Conservation (phyloP, 1,140 invertebrate species). For the Pseudomyrmex gracilis region DNA sequence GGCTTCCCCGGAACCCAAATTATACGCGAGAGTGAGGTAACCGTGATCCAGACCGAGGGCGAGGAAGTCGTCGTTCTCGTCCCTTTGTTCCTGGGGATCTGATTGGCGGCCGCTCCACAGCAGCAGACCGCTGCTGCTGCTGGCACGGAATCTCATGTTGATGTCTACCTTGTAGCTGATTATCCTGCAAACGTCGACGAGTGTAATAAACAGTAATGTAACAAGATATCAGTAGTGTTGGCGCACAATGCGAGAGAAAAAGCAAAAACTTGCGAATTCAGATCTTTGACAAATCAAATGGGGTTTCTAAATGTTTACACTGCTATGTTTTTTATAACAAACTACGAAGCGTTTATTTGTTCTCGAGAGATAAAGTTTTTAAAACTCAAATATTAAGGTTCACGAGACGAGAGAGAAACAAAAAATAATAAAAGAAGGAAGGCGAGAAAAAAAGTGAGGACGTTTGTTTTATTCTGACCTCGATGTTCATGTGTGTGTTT, state of each 20-base stretch:
- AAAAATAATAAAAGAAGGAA: too few relatives aligned
- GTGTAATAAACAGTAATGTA: neutral
- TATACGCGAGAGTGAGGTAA: conserved; percentile 89
- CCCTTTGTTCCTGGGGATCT: conserved; percentile 85
- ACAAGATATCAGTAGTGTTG: neutral
- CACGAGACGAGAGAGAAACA: too few relatives aligned
- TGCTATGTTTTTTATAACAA: too few relatives aligned
- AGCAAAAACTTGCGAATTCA: too few relatives aligned
- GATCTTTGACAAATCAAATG: too few relatives aligned
- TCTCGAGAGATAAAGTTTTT: too few relatives aligned
- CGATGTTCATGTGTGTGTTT: too few relatives aligned
- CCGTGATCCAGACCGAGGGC: conserved; percentile 94
- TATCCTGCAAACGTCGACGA: conserved; percentile 86
- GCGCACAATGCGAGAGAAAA: neutral
- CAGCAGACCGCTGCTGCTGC: conserved; percentile 91
- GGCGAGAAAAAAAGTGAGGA: too few relatives aligned
- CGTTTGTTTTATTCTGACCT: too few relatives aligned
- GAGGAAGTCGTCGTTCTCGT: conserved; percentile 91
- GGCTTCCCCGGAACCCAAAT: conserved; percentile 92
- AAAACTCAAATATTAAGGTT: too few relatives aligned
- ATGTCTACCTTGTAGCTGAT: conserved; percentile 92
- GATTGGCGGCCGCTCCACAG: conserved; percentile 94
- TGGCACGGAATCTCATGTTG: conserved; percentile 91
- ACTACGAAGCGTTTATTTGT: too few relatives aligned
- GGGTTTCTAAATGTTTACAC: too few relatives aligned